These are phyloP conservation scores for Sebastes fasciatus DNA, from an alignment of 2,113 vertebrate species.

Conservation along the genomic window DNA sequence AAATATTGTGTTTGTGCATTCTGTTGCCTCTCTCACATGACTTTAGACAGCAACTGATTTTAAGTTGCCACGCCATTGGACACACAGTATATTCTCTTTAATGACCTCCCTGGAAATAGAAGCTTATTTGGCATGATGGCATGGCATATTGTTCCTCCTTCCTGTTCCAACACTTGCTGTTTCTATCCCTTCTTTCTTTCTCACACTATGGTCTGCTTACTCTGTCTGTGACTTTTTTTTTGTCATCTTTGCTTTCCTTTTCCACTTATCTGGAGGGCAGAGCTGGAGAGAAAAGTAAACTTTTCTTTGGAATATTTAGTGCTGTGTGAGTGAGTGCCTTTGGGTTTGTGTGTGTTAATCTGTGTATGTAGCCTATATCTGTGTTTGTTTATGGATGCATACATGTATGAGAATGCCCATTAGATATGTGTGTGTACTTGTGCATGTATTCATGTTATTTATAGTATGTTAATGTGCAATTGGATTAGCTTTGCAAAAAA, in stretches of 20 bases:
- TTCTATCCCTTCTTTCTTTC: slow-evolving; percentile 19
- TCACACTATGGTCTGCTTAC: slow-evolving; percentile 16
- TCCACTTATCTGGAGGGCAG: slow-evolving; percentile 14
- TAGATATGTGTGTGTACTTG: background rate
- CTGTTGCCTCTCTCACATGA: too few relatives aligned
- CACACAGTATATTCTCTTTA: background rate
- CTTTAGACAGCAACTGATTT: too few relatives aligned
- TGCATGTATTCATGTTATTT: slow-evolving; percentile 23
- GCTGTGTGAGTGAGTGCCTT: background rate
- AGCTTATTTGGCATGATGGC: background rate
- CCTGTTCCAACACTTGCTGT: slow-evolving; percentile 31
- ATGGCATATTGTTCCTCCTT: background rate
- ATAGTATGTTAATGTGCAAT: slow-evolving; percentile 29
- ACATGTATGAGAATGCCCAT: background rate
- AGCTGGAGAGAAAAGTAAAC: slow-evolving; percentile 39
- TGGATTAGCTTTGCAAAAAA: slow-evolving; percentile 34
- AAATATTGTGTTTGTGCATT: too few relatives aligned
- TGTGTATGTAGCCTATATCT: background rate
- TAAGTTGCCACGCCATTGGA: too few relatives aligned
- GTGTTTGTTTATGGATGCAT: background rate
- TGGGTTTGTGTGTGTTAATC: background rate
- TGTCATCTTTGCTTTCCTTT: slow-evolving; percentile 18
- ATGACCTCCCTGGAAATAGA: background rate
- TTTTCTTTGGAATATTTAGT: slow-evolving; percentile 15
- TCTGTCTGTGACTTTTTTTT: background rate